A percentile compares a stretch with the other conserved stretches of the same genome.
phyloP scores from a whole-genome alignment of 2,797 vertebrate species.

The Meriones psammophilus region DNA sequence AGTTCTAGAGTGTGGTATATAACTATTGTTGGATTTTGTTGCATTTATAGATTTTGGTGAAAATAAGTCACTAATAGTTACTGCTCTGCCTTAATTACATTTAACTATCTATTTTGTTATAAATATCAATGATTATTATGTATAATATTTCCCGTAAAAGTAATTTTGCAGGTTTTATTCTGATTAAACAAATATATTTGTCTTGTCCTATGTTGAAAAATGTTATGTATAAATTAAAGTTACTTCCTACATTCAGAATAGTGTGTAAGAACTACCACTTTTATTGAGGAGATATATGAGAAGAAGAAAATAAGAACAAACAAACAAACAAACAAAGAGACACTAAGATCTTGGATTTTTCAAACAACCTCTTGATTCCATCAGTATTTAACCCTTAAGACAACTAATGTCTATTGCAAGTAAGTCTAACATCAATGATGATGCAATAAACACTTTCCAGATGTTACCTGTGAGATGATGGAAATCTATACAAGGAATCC shows the following conservation, averaged over 20 bases:
- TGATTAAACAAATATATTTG: neutral
- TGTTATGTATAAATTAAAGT: neutral
- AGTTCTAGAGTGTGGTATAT: neutral
- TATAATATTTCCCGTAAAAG: neutral
- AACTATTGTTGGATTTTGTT: neutral
- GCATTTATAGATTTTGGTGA: neutral
- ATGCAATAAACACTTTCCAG: neutral
- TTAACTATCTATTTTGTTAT: neutral
- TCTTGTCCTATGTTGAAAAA: neutral
- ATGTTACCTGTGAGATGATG: neutral
- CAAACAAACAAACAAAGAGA: neutral
- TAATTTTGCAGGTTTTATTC: neutral
- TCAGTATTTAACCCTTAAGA: neutral
- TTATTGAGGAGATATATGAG: neutral
- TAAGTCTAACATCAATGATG: neutral
- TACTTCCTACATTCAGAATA: neutral
- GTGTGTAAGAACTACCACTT: neutral
- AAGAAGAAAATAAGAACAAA: neutral
- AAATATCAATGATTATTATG: neutral
- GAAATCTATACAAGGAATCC: neutral
- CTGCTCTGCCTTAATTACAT: neutral
- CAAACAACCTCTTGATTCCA: neutral
- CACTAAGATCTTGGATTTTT: neutral
- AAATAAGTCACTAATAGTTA: neutral
- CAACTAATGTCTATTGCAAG: neutral